Base-by-base conservation (phyloP, 1,140 invertebrate genomes). In the Octopus sinensis region DNA sequence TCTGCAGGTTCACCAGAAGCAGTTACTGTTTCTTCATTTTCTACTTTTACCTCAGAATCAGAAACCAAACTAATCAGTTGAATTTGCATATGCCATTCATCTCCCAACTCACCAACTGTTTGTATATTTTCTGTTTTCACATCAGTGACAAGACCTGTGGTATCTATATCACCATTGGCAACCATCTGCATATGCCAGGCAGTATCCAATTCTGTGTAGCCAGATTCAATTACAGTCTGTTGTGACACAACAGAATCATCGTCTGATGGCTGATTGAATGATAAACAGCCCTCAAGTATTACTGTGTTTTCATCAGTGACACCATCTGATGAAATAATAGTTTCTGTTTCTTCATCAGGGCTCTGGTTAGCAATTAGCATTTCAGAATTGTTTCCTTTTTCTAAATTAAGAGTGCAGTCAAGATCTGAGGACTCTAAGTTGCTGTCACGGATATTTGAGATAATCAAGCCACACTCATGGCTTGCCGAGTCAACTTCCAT, bases 11-110 rank as follows among this genome's bases (percentile, higher is more conserved):
- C 30, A 73, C 68, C 30, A 13, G 68, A 73, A n/a, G 17, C 68
- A 6, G 68, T 73, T 4, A 13, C 13, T 6, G 30, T 73, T 7
- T 13, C 68, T 73, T 73, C 68, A 23, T 73, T 73, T 23, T 73
- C 68, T 7, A 73, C 30, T 73, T 73, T 73, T 23, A 73, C 68
- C 13, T 13, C 30, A 6, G 30, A 13, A 13, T 73, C 68, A 23
- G 68, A n/a, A 17, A 73, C 68, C 68, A 73, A 73, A 73, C 68
- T 73, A 13, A 73, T 73, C 13, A 73, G 68, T 13, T 73, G 68
- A 12, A 73, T 73, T 23, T 73, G 68, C 68, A 73, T 73, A 6
- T 73, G 68, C 68, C 68, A 73, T 17, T 73, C 68, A 17, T 73
- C 68, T 6, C 30, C 68, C 68, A 73, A n/a, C 13, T 73, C 68